These are phyloP conservation scores for Allygus modestus DNA, from an alignment of 2,888 invertebrate genomes.

Conservation along the genomic window DNA sequence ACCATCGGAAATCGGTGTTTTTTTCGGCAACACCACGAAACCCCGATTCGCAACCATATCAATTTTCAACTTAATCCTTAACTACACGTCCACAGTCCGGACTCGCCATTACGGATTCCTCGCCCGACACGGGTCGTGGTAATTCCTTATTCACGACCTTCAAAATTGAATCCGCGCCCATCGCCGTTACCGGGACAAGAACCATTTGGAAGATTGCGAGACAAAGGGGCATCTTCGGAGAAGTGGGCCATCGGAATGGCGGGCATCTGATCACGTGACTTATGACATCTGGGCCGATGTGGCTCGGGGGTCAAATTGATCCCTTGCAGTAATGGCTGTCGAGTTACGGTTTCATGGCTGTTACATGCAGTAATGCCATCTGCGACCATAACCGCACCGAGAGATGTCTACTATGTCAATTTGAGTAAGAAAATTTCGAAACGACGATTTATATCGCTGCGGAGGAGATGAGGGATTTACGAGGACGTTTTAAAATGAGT, in stretches of 20 bases:
- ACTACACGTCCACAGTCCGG: background rate
- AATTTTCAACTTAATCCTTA: conserved; percentile 17
- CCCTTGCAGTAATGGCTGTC: background rate
- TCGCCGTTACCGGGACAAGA: background rate
- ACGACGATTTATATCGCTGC: too few relatives aligned
- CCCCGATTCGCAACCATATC: background rate
- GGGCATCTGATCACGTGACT: background rate
- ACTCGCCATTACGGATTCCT: conserved; percentile 35
- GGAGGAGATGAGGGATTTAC: too few relatives aligned
- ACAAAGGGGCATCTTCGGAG: conserved; percentile 48
- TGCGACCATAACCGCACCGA: background rate
- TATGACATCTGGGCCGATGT: conserved; percentile 6
- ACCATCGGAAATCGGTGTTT: background rate
- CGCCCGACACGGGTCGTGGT: background rate
- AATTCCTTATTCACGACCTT: conserved; percentile 47
- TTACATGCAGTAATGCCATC: background rate
- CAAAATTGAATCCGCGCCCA: conserved; percentile 51
- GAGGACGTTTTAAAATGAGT: too few relatives aligned
- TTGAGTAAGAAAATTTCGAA: too few relatives aligned
- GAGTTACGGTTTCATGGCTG: background rate
- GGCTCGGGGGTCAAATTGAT: background rate
- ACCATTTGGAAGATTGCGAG: conserved; percentile 49
- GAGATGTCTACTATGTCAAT: background rate
- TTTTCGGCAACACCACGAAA: background rate
- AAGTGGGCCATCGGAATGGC: conserved; percentile 53